These are phyloP conservation scores for Volucella inflata DNA, from an alignment of 2,888 invertebrate species.

Conservation along the genomic window DNA sequence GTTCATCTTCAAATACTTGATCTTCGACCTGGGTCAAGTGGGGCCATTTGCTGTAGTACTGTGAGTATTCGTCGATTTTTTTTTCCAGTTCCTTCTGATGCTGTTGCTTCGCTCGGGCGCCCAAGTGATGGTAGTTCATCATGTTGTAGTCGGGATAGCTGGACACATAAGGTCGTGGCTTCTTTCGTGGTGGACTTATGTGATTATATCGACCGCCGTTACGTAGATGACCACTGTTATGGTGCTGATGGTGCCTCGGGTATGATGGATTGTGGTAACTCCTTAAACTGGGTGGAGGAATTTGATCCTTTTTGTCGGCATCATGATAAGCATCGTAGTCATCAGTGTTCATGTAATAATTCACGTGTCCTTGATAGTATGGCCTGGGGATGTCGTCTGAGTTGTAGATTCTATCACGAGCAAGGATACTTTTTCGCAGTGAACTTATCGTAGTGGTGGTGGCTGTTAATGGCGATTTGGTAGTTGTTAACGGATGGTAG, in stretches of 20 bases:
- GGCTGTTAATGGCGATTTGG: slow-evolving; percentile 44
- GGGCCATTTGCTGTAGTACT: slow-evolving; percentile 83
- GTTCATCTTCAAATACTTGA: slow-evolving; percentile 77
- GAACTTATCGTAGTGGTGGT: slow-evolving; percentile 34
- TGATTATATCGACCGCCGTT: slow-evolving; percentile 65
- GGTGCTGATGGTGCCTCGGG: slow-evolving; percentile 25
- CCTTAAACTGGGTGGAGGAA: neutral
- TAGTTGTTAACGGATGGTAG: slow-evolving; percentile 75
- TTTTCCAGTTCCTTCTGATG: slow-evolving; percentile 62
- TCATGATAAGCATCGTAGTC: slow-evolving; percentile 69
- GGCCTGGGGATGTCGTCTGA: slow-evolving; percentile 76
- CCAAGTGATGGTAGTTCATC: slow-evolving; percentile 64
- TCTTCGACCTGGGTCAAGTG: slow-evolving; percentile 82
- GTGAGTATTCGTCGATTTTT: slow-evolving; percentile 81
- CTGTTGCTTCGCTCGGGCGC: slow-evolving; percentile 59
- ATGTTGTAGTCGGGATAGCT: slow-evolving; percentile 51
- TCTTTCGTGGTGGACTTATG: slow-evolving; percentile 28
- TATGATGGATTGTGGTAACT: slow-evolving; percentile 22
- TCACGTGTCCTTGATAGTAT: slow-evolving; percentile 82
- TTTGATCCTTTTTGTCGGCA: slow-evolving; percentile 38
- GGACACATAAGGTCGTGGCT: slow-evolving; percentile 4
- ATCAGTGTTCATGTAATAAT: slow-evolving; percentile 80
- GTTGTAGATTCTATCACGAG: slow-evolving; percentile 59
- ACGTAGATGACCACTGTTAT: slow-evolving; percentile 57
- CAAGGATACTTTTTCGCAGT: slow-evolving; percentile 36